These are phyloP conservation scores for Achatina immaculata DNA, from an alignment of 1,140 invertebrate genomes.

Conservation along the genomic window DNA sequence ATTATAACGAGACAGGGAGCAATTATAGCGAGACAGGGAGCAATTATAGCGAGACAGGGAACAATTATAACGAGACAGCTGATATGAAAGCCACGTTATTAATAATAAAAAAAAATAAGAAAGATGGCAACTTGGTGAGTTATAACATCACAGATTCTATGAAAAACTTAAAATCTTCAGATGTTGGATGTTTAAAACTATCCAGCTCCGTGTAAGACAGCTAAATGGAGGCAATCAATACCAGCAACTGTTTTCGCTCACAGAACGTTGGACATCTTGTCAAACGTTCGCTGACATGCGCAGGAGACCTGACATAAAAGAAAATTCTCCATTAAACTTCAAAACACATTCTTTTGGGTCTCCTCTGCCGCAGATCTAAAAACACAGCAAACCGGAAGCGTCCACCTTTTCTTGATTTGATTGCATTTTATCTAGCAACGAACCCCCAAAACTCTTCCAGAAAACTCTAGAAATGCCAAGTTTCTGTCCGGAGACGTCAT, in stretches of 20 bases:
- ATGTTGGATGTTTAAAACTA: no score
- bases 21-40: neutral
- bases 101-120: no score
- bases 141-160: no score
- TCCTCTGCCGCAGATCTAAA: neutral
- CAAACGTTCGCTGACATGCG: no score
- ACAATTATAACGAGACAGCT: neutral
- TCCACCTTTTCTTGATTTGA: constrained; percentile 1
- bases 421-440: constrained; percentile 3
- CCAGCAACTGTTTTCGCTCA: no score
- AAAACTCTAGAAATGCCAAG: constrained; percentile 16
- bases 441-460: neutral
- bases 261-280: no score
- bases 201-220: no score
- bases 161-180: no score
- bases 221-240: no score
- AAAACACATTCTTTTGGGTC: neutral
- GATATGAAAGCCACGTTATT: no score
- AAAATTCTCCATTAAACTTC: neutral
- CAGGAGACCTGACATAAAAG: neutral
- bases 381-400: neutral
- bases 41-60: neutral
- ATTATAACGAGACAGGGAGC: neutral
- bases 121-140: no score
- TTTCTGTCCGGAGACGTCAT: constrained; percentile 22